Evolutionary conservation across 2,797 vertebrate genomes (phyloP), one percentile per base, ranked within the genome.

Genomic region (Sebastes steindachneri): DNA sequence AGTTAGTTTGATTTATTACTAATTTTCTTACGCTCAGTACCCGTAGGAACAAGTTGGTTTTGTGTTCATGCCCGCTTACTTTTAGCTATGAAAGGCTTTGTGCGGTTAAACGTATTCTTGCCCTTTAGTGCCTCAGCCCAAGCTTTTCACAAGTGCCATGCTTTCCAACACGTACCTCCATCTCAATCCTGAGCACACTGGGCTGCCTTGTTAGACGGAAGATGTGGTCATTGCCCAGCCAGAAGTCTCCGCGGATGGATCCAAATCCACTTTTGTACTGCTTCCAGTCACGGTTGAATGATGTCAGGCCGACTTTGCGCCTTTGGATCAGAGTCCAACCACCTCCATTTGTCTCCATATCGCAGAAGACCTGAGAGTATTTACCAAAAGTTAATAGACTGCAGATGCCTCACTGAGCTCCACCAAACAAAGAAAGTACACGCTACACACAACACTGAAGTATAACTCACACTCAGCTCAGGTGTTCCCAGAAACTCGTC

Each of bases 241-340:
- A 99, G 92, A 99, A 99, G 90, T 99, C 99, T 67, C 99, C 99
- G 0, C 95, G 96, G 76, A 97, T 96, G 71, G 96, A 97, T 78
- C 99, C 99, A 83, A 99, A 99, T 45, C 99, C 99, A 7, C 91
- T 96, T 85, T 94, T 98, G 83, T 99, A 99, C 83, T 99, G 97
- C 83, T 97, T 98, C 99, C 99, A 99, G 90, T 99, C 97, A 12
- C 96, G 96, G 58, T 96, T 95, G 92, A 99, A 99, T 11, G 97
- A 98, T 23, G 95, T 97, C 65, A 99, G 86, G 80, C 99, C 99
- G 9, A 97, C 94, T 91, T 98, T 98, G 1, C 98, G 97, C 67
- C 98, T 97, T 89, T 99, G 99, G 86, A 99, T 99, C 75, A 97
- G 33, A 1, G 99, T 99, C 98, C 99, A 99, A 53, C 98, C 99